Evolutionary conservation across 2,113 vertebrate genomes (phyloP).

Genomic region (Lucifuga dentata): DNA sequence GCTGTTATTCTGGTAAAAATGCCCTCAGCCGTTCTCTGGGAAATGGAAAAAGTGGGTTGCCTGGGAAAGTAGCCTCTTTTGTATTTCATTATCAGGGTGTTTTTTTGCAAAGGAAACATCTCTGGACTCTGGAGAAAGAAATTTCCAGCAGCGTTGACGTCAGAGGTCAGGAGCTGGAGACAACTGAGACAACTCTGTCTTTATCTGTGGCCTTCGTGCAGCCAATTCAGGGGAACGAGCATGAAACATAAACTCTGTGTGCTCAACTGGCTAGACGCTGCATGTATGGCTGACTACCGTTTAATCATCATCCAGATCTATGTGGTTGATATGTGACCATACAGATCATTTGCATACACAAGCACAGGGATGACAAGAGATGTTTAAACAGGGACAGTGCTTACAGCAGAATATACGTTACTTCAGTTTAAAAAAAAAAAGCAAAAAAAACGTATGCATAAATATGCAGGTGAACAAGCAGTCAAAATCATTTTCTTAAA

Average conservation of each 20-base stretch:
- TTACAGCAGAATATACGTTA: too few relatives aligned
- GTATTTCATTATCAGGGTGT: constrained; percentile 63
- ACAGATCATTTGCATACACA: neutral
- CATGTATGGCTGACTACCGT: neutral
- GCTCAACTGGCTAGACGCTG: neutral
- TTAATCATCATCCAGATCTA: constrained; percentile 1
- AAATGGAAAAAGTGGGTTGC: constrained; percentile 31
- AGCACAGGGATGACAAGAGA: neutral
- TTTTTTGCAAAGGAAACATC: constrained; percentile 69
- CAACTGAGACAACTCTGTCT: constrained; percentile 45
- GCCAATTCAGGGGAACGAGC: neutral
- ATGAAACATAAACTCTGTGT: neutral
- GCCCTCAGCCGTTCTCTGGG: constrained; percentile 15
- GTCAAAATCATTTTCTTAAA: too few relatives aligned
- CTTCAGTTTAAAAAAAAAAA: too few relatives aligned
- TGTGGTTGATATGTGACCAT: constrained; percentile 4
- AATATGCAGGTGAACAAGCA: too few relatives aligned
- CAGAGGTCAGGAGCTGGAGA: constrained; percentile 50
- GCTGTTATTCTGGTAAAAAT: constrained; percentile 34
- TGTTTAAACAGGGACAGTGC: too few relatives aligned
- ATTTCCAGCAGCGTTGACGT: constrained; percentile 50
- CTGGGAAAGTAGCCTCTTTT: constrained; percentile 41
- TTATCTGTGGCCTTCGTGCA: constrained; percentile 64
- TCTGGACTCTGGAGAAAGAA: constrained; percentile 31
- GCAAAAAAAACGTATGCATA: too few relatives aligned